A percentile compares a stretch with the other conserved stretches of the same genome.
Conservation (phyloP, 64 coral and sea anemone genomes). For the Stichodactyla mertensii region DNA sequence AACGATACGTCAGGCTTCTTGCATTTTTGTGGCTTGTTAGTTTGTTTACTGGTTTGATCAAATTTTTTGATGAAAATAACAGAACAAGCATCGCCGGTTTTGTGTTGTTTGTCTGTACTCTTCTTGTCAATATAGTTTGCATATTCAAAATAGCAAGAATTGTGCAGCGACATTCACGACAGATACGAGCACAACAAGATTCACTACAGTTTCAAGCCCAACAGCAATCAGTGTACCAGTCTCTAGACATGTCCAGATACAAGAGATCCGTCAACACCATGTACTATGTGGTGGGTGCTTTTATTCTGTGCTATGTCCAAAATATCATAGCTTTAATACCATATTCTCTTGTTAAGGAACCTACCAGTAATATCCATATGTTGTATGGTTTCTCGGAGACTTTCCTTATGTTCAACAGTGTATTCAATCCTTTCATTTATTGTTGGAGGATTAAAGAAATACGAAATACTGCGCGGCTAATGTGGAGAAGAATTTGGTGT, state of each 20-base stretch:
- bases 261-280: background rate
- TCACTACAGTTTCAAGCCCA: background rate
- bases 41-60: background rate
- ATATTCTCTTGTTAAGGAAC: background rate
- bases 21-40: background rate
- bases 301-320: background rate
- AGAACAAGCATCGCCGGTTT: background rate
- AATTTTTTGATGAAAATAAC: background rate
- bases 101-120: background rate
- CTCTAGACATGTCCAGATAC: background rate
- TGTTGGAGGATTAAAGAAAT: background rate
- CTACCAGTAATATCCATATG: background rate
- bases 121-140: background rate
- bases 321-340: background rate
- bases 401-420: background rate
- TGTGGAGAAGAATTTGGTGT: background rate
- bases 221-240: background rate
- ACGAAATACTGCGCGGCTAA: background rate
- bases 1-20: background rate
- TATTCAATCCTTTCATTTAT: background rate
- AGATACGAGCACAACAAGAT: background rate
- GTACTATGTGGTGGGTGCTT: background rate
- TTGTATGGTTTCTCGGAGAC: background rate
- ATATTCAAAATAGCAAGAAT: background rate
- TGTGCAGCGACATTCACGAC: background rate